Percentiles rank a stretch among this genome's conserved stretches.
Evolutionary conservation across 2,888 invertebrate species (phyloP).

Genomic region (Lymantria monacha): DNA sequence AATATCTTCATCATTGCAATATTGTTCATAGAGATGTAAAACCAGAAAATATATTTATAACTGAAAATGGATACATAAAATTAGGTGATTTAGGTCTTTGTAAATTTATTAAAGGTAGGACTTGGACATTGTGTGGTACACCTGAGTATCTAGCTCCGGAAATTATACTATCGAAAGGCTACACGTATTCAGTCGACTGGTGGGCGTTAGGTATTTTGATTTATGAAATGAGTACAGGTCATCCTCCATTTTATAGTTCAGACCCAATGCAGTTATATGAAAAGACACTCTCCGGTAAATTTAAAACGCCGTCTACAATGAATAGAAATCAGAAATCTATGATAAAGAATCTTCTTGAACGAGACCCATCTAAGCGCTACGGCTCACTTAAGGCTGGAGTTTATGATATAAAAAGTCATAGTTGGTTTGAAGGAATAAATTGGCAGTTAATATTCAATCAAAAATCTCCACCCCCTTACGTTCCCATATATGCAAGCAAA

Average conservation of each 20-base stretch:
- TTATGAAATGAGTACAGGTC: constrained; percentile 94
- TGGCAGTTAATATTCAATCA: constrained; percentile 92
- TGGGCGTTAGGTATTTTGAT: constrained; percentile 95
- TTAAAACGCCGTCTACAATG: constrained; percentile 90
- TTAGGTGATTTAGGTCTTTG: constrained; percentile 97
- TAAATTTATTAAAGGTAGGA: constrained; percentile 87
- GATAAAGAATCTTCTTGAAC: constrained; percentile 88
- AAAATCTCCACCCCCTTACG: constrained; percentile 84
- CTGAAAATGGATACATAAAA: constrained; percentile 87
- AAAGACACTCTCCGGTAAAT: constrained; percentile 94
- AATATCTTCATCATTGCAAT: constrained; percentile 93
- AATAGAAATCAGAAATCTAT: constrained; percentile 90
- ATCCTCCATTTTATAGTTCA: constrained; percentile 94
- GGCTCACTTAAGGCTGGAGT: constrained; percentile 94
- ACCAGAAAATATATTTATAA: constrained; percentile 93
- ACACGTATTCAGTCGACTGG: constrained; percentile 96
- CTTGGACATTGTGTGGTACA: constrained; percentile 96
- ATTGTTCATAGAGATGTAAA: constrained; percentile 94
- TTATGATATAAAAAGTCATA: constrained; percentile 94
- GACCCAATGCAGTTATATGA: constrained; percentile 96
- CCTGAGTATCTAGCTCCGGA: constrained; percentile 98
- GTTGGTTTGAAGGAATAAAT: constrained; percentile 91
- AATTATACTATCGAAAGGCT: constrained; percentile 93
- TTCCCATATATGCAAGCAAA: constrained; percentile 75
- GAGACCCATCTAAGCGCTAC: constrained; percentile 81